A percentile compares a stretch with the other conserved stretches of the same genome.
Evolutionary conservation across 2,888 invertebrate genomes (phyloP).

Genomic region (Metopia argyrocephala): DNA sequence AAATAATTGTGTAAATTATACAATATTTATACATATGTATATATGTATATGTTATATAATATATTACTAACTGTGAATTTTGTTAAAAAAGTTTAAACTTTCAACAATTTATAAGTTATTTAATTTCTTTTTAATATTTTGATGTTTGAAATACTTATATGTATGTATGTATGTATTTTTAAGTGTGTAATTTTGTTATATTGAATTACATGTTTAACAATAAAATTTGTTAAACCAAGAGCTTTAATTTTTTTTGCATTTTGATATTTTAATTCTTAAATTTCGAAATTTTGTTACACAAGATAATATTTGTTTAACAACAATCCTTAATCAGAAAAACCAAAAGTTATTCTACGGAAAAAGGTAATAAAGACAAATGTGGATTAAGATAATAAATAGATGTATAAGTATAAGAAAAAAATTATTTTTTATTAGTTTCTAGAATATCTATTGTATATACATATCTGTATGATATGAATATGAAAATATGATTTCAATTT

Average conservation of each 20-base stretch:
- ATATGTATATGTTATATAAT: not conserved
- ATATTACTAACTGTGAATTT: conserved; percentile 46
- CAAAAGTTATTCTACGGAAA: not conserved
- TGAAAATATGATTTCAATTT: conserved; percentile 36
- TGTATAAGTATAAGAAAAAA: not conserved
- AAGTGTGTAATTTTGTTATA: conserved; percentile 8
- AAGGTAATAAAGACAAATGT: conserved; percentile 51
- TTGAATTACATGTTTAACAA: not conserved
- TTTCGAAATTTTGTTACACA: not conserved
- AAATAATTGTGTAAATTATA: too few species aligned
- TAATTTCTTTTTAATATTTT: conserved; percentile 4
- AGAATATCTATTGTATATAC: not conserved
- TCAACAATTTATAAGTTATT: not conserved
- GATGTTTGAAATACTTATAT: too few species aligned
- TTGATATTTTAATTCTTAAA: conserved; percentile 42
- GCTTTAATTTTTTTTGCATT: conserved; percentile 58
- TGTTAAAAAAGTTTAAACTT: conserved; percentile 23
- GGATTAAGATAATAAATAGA: conserved; percentile 33
- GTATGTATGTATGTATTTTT: too few species aligned
- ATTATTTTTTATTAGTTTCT: not conserved
- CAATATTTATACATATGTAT: too few species aligned
- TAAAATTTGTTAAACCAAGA: conserved; percentile 21
- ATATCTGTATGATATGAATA: conserved; percentile 1
- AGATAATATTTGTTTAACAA: not conserved
- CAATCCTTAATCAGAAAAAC: not conserved